A percentile compares a stretch with the other conserved stretches of the same genome.
Evolutionary conservation across 2,113 vertebrate species (phyloP).

Genomic region (Chionodraco myersi): DNA sequence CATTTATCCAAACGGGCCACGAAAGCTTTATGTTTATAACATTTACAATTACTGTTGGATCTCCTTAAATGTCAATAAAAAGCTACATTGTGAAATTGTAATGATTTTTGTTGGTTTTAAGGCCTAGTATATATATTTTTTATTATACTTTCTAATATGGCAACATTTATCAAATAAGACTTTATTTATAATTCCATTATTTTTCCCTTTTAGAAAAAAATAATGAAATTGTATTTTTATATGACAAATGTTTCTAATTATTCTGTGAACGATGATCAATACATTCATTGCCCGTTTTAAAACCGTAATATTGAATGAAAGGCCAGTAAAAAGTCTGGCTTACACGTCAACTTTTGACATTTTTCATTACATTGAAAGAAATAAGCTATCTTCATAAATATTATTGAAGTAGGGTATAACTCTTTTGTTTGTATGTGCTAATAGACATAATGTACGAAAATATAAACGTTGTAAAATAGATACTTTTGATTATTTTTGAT

Average conservation of each 20-base stretch:
- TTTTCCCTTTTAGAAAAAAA: not conserved
- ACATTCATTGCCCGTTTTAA: not conserved
- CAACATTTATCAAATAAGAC: not conserved
- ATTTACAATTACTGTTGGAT: not conserved
- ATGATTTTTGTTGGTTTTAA: not conserved
- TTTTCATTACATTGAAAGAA: not conserved
- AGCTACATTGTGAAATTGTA: not conserved
- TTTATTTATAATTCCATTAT: not conserved
- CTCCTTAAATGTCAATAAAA: not conserved
- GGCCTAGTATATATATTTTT: not conserved
- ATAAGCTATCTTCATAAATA: not conserved
- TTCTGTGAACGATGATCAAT: not conserved
- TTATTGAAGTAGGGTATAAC: not conserved
- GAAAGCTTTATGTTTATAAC: not conserved
- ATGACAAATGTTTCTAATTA: not conserved
- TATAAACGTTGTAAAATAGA: too few species aligned
- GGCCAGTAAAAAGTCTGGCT: not conserved
- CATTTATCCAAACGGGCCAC: not conserved
- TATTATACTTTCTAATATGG: not conserved
- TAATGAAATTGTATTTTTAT: not conserved
- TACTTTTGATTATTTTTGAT: not conserved
- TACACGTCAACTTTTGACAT: not conserved
- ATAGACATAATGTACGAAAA: not conserved
- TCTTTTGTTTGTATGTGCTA: not conserved
- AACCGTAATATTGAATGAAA: not conserved